A percentile compares a stretch with the other conserved stretches of the same genome.
Evolutionary conservation across 2,797 vertebrate species (phyloP).

Genomic region (Etheostoma perlongum): DNA sequence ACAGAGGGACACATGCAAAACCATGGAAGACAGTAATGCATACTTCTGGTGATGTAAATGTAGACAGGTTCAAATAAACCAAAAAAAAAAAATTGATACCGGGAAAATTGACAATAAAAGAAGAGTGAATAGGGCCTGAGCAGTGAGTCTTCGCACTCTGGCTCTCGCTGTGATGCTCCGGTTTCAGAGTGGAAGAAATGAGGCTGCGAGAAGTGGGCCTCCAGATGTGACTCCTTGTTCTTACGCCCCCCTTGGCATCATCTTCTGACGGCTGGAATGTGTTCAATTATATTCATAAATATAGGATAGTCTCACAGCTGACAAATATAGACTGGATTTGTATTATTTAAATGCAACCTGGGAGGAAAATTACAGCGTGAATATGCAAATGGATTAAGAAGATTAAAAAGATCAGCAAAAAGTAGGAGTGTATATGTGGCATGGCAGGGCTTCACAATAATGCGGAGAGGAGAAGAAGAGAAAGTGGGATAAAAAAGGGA

Average conservation of each 20-base stretch:
- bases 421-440: conserved; percentile 59
- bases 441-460: conserved; percentile 51
- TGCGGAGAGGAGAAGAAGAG: neutral
- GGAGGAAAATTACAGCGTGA: conserved; percentile 81
- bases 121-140: conserved; percentile 35
- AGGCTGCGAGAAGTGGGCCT: conserved; percentile 84
- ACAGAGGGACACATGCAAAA: conserved; percentile 16
- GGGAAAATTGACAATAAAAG: conserved; percentile 20
- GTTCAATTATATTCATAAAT: conserved; percentile 86
- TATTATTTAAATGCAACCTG: conserved; percentile 88
- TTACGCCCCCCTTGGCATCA: conserved; percentile 77
- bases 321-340: conserved; percentile 87
- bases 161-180: conserved; percentile 41
- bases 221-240: conserved; percentile 84
- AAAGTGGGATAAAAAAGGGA: conserved; percentile 24
- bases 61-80: conserved; percentile 20
- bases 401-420: conserved; percentile 83
- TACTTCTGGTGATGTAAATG: conserved; percentile 15
- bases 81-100: neutral
- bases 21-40: neutral
- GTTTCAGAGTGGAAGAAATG: conserved; percentile 73
- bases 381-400: conserved; percentile 86
- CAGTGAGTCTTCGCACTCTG: conserved; percentile 32
- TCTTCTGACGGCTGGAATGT: conserved; percentile 84
- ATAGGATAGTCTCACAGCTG: conserved; percentile 81